Evolutionary conservation across 1,140 invertebrate genomes (phyloP), one percentile per base, ranked within the genome.

Genomic region (Lepeophtheirus salmonis): DNA sequence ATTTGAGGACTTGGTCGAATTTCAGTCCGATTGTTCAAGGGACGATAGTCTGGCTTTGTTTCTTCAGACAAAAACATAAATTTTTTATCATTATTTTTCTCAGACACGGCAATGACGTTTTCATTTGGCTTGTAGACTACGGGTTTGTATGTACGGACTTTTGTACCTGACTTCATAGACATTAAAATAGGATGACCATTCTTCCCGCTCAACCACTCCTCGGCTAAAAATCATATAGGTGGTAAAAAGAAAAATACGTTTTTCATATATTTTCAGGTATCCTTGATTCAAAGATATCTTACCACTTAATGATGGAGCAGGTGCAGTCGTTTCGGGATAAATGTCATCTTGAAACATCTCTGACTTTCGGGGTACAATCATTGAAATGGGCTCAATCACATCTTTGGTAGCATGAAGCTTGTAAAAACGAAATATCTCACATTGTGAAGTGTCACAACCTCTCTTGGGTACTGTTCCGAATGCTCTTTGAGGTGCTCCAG

Each of bases 381-480:
- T 92, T 3, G 87, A 84, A 63, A 95, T 83, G 17, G 89, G 88
- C 70, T 95, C 89, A 70, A 86, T 86, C 50, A 89, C 73, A 18
- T 82, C 81, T 61, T 85, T 80, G 24, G 83, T 85, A 0, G 88
- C 86, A 70, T 91, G 86, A 50, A 95, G 72, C 70, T 94, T 94
- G 72, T 86, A 95, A 74, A 95, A 92, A 59, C 88, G 78, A 68
- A 83, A 86, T 50, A 92, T 80, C 70, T 95, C 89, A 73, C 88
- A 92, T 13, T 75, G 74, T 3, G 74, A 71, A 10, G 83, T 82
- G 69, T 80, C 84, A 62, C 89, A 76, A n/a, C 89, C 91, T 65
- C 90, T 75, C 73, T 96, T 96, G 12, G 89, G 86, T 86, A 95
- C 91, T 64, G 84, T 78, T 50, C 88, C 89, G 26, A 95, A 73